Conservation (phyloP, 2,888 invertebrate genomes). For the Dasysyrphus tricinctus region DNA sequence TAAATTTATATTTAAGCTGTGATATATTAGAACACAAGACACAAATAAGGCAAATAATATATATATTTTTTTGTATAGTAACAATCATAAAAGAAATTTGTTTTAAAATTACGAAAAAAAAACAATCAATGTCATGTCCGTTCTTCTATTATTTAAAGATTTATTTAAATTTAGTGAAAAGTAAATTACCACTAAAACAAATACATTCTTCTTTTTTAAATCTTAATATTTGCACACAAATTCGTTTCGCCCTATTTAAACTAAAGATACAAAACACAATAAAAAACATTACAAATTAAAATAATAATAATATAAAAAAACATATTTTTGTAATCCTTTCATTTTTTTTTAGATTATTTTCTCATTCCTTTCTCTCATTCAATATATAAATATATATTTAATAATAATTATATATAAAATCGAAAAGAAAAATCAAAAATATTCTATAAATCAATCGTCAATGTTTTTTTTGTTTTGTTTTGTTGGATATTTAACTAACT, state of each 20-base stretch:
- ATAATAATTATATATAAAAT: slow-evolving; percentile 70
- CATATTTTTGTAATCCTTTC: slow-evolving; percentile 26
- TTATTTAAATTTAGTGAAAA: slow-evolving; percentile 24
- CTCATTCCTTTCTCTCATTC: slow-evolving; percentile 55
- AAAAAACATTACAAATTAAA: slow-evolving; percentile 29
- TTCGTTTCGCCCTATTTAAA: slow-evolving; percentile 68
- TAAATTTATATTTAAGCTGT: slow-evolving; percentile 53
- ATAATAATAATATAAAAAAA: slow-evolving; percentile 33
- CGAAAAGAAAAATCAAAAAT: slow-evolving; percentile 66
- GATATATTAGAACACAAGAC: slow-evolving; percentile 58
- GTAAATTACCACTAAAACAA: slow-evolving; percentile 33
- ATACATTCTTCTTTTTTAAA: slow-evolving; percentile 54
- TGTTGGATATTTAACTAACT: slow-evolving; percentile 75
- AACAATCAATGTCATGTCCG: slow-evolving; percentile 37
- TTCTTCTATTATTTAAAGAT: slow-evolving; percentile 12
- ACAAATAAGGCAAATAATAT: slow-evolving; percentile 54
- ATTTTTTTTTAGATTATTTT: slow-evolving; percentile 37
- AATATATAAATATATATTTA: slow-evolving; percentile 73
- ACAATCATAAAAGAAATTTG: slow-evolving; percentile 41
- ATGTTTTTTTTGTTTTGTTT: slow-evolving; percentile 30
- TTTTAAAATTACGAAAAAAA: slow-evolving; percentile 44
- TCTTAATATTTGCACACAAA: slow-evolving; percentile 75
- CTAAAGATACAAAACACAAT: slow-evolving; percentile 35
- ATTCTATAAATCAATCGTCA: slow-evolving; percentile 70
- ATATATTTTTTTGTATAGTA: slow-evolving; percentile 13